Evolutionary conservation across 2,888 invertebrate genomes (phyloP).

Genomic region (Prosapia bicincta): DNA sequence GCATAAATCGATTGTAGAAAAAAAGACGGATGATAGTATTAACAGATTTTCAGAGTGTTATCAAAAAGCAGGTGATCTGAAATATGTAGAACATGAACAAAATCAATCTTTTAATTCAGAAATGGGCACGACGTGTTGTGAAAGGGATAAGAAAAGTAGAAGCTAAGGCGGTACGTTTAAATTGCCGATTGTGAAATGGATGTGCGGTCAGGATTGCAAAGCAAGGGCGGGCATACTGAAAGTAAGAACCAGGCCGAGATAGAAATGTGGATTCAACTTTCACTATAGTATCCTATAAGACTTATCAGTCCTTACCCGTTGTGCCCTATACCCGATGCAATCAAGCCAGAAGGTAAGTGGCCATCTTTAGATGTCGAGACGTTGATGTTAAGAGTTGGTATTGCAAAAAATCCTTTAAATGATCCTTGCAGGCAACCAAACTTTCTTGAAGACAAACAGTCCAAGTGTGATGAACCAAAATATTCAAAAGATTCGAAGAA

Average conservation of each 20-base stretch:
- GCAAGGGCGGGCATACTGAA: neutral
- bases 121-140: neutral
- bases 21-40: too few relatives aligned
- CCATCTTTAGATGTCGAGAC: neutral
- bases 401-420: neutral
- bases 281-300: too few relatives aligned
- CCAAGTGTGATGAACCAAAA: too few relatives aligned
- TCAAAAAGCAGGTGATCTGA: neutral
- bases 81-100: neutral
- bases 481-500: too few relatives aligned
- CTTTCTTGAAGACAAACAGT: neutral
- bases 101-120: neutral
- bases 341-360: neutral
- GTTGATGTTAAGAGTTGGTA: neutral
- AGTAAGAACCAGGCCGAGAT: neutral
- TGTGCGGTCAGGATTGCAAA: neutral
- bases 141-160: neutral
- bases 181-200: neutral
- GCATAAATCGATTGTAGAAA: neutral
- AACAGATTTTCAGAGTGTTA: neutral
- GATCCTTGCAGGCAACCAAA: neutral
- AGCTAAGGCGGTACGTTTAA: neutral
- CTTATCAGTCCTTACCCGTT: neutral
- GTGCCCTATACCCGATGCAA: neutral
- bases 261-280: neutral